These are phyloP conservation scores for Polypedilum pembai DNA, from an alignment of 1,140 invertebrate species.

Conservation along the genomic window DNA sequence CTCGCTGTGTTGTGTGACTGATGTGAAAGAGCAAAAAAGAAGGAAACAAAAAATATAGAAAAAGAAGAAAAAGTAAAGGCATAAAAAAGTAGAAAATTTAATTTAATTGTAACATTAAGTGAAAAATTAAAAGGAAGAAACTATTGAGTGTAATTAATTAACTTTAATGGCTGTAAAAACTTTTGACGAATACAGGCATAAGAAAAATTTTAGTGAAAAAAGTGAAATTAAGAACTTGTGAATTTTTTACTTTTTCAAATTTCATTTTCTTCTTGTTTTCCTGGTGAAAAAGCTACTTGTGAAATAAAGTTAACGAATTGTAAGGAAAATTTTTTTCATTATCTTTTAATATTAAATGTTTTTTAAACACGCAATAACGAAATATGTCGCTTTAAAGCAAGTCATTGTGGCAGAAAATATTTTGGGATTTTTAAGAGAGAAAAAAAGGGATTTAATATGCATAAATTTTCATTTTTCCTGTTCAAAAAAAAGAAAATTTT, in stretches of 20 bases:
- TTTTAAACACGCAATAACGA: too few species aligned
- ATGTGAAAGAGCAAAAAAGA: background rate
- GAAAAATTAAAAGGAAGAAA: background rate
- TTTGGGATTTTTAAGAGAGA: too few species aligned
- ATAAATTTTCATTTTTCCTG: background rate
- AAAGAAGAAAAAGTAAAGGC: background rate
- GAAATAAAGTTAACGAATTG: too few species aligned
- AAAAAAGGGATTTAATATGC: too few species aligned
- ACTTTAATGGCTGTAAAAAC: slow-evolving; percentile 7
- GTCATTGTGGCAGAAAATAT: too few species aligned
- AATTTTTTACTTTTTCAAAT: background rate
- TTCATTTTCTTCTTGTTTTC: background rate
- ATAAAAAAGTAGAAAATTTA: background rate
- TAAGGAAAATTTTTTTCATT: too few species aligned
- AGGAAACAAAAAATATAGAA: background rate
- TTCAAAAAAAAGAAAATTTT: background rate
- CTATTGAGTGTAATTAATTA: background rate
- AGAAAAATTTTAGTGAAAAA: background rate
- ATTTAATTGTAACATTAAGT: background rate
- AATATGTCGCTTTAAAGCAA: too few species aligned
- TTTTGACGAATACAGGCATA: background rate
- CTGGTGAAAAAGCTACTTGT: background rate
- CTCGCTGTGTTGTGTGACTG: slow-evolving; percentile 16
- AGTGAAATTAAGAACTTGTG: slow-evolving; percentile 1
- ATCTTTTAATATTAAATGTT: too few species aligned